Conservation (phyloP, 2,797 vertebrate genomes). For the Sebastes paucispinis region DNA sequence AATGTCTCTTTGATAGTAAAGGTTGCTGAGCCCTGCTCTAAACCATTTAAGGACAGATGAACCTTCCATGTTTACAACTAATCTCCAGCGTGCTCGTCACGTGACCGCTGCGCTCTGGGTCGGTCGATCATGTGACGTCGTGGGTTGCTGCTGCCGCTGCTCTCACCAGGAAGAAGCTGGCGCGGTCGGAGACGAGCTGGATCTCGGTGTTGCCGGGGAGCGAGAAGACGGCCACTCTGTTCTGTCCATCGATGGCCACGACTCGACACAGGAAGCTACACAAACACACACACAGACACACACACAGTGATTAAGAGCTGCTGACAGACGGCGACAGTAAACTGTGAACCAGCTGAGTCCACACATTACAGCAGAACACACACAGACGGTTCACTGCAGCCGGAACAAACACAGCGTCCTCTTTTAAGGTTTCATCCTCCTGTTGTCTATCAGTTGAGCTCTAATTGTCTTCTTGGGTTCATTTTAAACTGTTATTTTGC, state of each 20-base stretch:
- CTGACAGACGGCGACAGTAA: constrained; percentile 23
- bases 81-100: background rate
- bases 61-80: background rate
- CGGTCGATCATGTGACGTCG: background rate
- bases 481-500: background rate
- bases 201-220: constrained; percentile 83
- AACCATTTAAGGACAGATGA: background rate
- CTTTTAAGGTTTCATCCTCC: no score
- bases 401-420: background rate
- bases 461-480: background rate
- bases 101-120: background rate
- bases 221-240: constrained; percentile 83
- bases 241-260: constrained; percentile 82
- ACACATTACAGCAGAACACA: constrained; percentile 5
- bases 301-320: constrained; percentile 34
- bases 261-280: constrained; percentile 92
- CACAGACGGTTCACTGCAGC: background rate
- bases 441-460: background rate
- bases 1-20: no score
- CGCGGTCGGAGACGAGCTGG: constrained; percentile 84
- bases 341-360: constrained; percentile 40
- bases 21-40: background rate
- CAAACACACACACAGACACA: constrained; percentile 47
- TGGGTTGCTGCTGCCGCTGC: no score
- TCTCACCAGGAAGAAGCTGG: constrained; percentile 92